Conservation (phyloP, 2,113 vertebrate species). For the Chunga burmeisteri region DNA sequence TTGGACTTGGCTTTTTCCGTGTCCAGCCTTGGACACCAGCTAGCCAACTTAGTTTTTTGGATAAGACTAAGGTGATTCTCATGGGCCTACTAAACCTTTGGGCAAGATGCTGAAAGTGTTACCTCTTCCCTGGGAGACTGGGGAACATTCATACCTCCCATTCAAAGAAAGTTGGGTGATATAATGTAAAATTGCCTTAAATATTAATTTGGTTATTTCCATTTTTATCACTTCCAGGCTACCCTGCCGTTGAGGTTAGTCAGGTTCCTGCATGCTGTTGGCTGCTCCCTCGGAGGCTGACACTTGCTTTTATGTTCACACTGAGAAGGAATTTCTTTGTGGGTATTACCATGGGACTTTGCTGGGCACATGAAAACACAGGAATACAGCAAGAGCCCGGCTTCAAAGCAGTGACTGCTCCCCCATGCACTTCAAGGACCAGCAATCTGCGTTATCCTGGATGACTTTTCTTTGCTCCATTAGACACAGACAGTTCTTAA, state of each 20-base stretch:
- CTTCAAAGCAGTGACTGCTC: not conserved
- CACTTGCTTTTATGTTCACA: not conserved
- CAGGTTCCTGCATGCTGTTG: not conserved
- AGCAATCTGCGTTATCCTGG: not conserved
- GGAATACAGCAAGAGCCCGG: not conserved
- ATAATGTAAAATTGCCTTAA: not conserved
- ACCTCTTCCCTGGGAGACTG: not conserved
- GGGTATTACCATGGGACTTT: not conserved
- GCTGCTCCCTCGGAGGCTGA: not conserved
- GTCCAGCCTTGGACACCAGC: not conserved
- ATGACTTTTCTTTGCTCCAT: not conserved
- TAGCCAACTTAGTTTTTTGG: not conserved
- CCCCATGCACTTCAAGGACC: not conserved
- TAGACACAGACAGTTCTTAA: not conserved
- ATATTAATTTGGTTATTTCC: not conserved
- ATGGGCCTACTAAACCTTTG: not conserved
- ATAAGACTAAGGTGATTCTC: not conserved
- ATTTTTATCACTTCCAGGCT: not conserved
- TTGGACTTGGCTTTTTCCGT: not conserved
- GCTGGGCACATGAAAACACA: not conserved
- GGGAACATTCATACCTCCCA: not conserved
- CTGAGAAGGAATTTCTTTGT: not conserved
- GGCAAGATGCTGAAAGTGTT: not conserved
- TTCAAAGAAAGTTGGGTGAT: not conserved
- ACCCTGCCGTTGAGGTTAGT: not conserved